Conservation (phyloP, 2,113 vertebrate species). For the Accipiter virgatus region DNA sequence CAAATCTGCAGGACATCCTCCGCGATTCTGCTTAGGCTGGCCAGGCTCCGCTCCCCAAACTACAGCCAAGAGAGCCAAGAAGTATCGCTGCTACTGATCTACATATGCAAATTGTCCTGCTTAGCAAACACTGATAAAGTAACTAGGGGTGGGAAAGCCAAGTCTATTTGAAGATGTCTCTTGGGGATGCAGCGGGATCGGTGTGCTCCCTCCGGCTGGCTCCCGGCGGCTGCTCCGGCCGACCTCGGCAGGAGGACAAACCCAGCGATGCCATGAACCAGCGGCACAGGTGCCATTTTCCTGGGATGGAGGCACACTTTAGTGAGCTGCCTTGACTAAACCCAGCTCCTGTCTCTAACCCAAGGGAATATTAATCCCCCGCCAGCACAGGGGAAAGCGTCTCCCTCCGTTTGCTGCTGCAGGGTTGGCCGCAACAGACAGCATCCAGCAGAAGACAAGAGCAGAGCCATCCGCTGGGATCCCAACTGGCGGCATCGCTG, state of each 20-base stretch:
- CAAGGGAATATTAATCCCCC: not conserved
- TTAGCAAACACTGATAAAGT: constrained; percentile 8
- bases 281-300: not conserved
- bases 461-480: not conserved
- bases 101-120: not conserved
- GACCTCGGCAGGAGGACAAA: not conserved
- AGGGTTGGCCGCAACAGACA: not conserved
- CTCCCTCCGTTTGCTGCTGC: not conserved
- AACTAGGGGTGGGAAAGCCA: not conserved
- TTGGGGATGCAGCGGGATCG: not conserved
- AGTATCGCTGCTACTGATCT: not conserved
- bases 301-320: not conserved
- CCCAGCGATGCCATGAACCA: not conserved
- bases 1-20: not conserved
- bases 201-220: not conserved
- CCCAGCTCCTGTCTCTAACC: not conserved
- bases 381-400: not conserved
- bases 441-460: not conserved
- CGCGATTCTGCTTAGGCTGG: not conserved
- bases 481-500: not conserved
- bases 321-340: not conserved
- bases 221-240: not conserved
- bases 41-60: not conserved
- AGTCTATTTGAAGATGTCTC: not conserved
- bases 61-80: not conserved